Percentiles rank a stretch among this genome's conserved stretches.
Evolutionary conservation across 2,113 vertebrate species (phyloP).

Genomic region (Salvelinus namaycush): DNA sequence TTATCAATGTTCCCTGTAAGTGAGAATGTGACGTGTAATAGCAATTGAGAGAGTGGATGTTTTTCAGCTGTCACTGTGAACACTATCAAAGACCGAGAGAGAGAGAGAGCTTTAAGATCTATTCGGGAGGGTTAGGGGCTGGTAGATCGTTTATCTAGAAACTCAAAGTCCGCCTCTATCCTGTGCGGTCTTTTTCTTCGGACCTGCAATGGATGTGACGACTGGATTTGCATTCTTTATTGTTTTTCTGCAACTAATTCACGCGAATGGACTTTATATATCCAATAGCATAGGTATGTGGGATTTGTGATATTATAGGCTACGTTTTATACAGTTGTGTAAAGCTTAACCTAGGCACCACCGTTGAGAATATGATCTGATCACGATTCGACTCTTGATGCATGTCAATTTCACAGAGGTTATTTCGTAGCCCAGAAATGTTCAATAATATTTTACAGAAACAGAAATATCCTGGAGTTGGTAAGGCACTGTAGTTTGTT

Average conservation of each 20-base stretch:
- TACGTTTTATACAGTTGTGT: background rate
- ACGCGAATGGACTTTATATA: slow-evolving; percentile 29
- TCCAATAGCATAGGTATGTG: slow-evolving; percentile 28
- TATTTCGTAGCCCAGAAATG: too few species aligned
- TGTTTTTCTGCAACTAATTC: slow-evolving; percentile 10
- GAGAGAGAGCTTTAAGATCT: slow-evolving; percentile 2
- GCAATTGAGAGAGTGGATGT: too few species aligned
- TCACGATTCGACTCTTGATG: background rate
- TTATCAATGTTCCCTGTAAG: too few species aligned
- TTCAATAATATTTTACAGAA: too few species aligned
- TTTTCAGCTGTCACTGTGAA: too few species aligned
- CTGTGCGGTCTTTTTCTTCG: background rate
- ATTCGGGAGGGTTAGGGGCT: slow-evolving; percentile 3
- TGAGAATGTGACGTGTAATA: too few species aligned
- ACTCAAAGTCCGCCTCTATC: background rate
- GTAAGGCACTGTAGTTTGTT: too few species aligned
- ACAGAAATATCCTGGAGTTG: too few species aligned
- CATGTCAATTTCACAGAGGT: too few species aligned
- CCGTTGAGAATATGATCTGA: too few species aligned
- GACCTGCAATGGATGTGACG: slow-evolving; percentile 29
- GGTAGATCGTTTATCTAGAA: slow-evolving; percentile 4
- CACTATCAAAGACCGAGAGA: background rate
- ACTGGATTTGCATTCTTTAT: slow-evolving; percentile 19
- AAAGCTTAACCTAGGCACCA: too few species aligned
- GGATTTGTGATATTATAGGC: background rate